Evolutionary conservation across 1,140 invertebrate genomes (phyloP).

Genomic region (Drosophila orena): DNA sequence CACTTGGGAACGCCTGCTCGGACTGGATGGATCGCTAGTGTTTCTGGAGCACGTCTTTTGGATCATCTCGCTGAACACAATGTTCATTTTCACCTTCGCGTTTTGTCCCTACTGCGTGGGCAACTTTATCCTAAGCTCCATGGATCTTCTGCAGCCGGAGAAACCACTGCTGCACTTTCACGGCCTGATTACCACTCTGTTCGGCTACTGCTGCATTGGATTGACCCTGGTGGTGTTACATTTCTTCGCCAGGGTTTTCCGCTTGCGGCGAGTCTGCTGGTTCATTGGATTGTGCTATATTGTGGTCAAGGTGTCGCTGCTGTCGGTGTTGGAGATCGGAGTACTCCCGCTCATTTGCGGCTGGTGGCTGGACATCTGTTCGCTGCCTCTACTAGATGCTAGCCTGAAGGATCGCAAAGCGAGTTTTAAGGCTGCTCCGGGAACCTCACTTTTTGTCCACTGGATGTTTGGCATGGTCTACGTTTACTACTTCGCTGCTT

Average conservation of each 20-base stretch:
- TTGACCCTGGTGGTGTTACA: slow-evolving; percentile 93
- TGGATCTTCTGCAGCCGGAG: slow-evolving; percentile 91
- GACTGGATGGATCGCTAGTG: slow-evolving; percentile 97
- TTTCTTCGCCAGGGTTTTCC: slow-evolving; percentile 90
- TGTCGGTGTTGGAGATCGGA: slow-evolving; percentile 97
- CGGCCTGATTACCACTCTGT: slow-evolving; percentile 95
- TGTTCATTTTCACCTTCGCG: slow-evolving; percentile 97
- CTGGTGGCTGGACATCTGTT: slow-evolving; percentile 99
- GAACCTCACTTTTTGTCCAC: slow-evolving; percentile 98
- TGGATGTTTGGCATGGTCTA: slow-evolving; percentile 99
- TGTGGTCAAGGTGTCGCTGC: slow-evolving; percentile 97
- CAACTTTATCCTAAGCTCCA: slow-evolving; percentile 90
- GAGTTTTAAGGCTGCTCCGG: slow-evolving; percentile 94
- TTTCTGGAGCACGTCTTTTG: slow-evolving; percentile 99
- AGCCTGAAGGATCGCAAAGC: slow-evolving; percentile 94
- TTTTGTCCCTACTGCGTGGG: slow-evolving; percentile 99
- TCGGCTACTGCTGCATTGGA: slow-evolving; percentile 97
- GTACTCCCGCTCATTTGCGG: slow-evolving; percentile 98
- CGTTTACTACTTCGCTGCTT: slow-evolving; percentile 99
- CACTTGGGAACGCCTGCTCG: slow-evolving; percentile 98
- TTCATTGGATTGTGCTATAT: slow-evolving; percentile 97
- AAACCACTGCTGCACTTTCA: slow-evolving; percentile 94
- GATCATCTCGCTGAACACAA: slow-evolving; percentile 98
- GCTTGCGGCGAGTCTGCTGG: slow-evolving; percentile 92
- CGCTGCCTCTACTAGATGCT: slow-evolving; percentile 97